Base-by-base conservation (phyloP, 1,140 invertebrate species). In the Vollenhovia emeryi region DNA sequence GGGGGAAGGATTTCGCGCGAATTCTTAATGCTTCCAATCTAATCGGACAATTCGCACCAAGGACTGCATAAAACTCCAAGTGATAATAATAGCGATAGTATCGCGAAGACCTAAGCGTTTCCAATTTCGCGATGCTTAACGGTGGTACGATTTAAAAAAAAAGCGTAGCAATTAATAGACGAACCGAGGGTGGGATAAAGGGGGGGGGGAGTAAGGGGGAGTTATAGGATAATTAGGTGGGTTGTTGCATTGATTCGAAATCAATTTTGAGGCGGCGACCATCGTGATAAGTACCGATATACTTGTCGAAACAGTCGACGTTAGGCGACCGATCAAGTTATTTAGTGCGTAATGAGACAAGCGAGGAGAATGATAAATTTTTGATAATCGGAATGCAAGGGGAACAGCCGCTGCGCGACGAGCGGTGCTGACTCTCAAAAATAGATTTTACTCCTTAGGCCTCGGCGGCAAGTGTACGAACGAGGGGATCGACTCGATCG, bases 21-120 rank as follows among this genome's bases (percentile, higher is more conserved):
- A 62, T 73, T 24, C 76, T 62, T 30, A 50, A 88, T 85, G 86
- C 87, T 88, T 88, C 87, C 87, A 88, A 84, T 40, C 40, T 57
- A 60, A 82, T 75, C 76, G 59, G 43, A 87, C 68, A 27, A 74
- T 74, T 71, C 55, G 66, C 66, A 24, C 40, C 55, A 62, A 71
- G 71, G 55, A 88, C 79, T 76, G 86, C 71, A 87, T 75, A 52
- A 88, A 87, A 69, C 78, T 79, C 43, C 36, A 84, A 87, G 86
- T 84, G 86, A 88, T 87, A 84, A 87, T 57, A 75, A 83, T 75
- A 59, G 24, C 86, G 71, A 71, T 45, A 60, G 30, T 80, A 27
- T 80, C 64, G 64, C 76, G 64, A 55, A 27, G 76, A 80, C 62
- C 76, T 69, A 80, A 69, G 36, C 52, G 45, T 85, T 80, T 69